Percentiles rank a stretch among this genome's conserved stretches.
phyloP scores from a whole-genome alignment of 2,113 vertebrate species.

The Speoplatyrhinus poulsoni region DNA sequence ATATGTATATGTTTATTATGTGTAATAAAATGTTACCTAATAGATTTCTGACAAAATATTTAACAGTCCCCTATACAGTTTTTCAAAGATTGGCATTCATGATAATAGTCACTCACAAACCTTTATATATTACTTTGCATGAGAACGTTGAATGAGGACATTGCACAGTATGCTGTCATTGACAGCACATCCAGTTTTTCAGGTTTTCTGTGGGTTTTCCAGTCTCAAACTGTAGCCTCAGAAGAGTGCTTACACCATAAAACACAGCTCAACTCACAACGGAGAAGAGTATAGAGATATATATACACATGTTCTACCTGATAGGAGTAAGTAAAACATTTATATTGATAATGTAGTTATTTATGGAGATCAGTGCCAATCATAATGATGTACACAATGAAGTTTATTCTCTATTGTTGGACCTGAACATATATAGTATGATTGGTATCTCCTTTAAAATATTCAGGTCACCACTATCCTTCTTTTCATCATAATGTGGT shows the following conservation, averaged over 20 bases:
- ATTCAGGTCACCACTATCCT: slow-evolving; percentile 55
- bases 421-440: slow-evolving; percentile 7
- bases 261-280: slow-evolving; percentile 6
- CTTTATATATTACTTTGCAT: too few species aligned
- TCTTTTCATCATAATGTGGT: slow-evolving; percentile 62
- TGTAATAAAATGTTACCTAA: too few species aligned
- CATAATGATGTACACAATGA: too few species aligned
- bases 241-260: slow-evolving; percentile 7
- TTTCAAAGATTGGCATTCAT: too few species aligned
- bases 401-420: not conserved
- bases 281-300: slow-evolving; percentile 8
- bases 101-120: too few species aligned
- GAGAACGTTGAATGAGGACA: too few species aligned
- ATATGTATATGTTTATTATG: too few species aligned
- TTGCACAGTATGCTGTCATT: too few species aligned
- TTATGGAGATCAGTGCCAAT: not conserved
- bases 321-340: slow-evolving; percentile 59
- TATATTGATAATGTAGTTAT: not conserved
- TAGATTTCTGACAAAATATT: too few species aligned
- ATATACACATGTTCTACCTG: slow-evolving; percentile 62
- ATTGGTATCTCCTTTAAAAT: not conserved
- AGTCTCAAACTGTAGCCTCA: not conserved
- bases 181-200: slow-evolving; percentile 50
- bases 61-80: too few species aligned
- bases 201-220: slow-evolving; percentile 47